Evolutionary conservation across 2,113 vertebrate species (phyloP), one percentile per base, ranked within the genome.

Genomic region (Conger conger): DNA sequence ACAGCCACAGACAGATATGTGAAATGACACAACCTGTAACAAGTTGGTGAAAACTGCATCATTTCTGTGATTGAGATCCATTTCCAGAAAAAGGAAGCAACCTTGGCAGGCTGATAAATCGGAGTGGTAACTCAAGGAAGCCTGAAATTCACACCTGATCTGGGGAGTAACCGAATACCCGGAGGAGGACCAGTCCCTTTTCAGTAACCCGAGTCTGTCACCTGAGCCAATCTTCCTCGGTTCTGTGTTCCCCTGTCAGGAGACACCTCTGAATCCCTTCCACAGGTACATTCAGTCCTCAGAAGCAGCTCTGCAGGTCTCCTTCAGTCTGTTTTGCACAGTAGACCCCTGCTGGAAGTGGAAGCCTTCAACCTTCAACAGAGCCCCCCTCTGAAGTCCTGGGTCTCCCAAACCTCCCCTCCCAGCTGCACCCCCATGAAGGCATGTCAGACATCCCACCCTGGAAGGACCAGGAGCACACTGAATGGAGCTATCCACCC

Each of bases 391-490:
- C 36, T 20, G 80, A 84, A 40, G 54, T 40, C 36, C 76, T 60
- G 40, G 80, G 5, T 68, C 37, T 81, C 78, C 53, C 82, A 57
- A 45, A 76, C 84, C 38, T 68, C 76, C 42, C 40, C 84, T 40
- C 77, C 79, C 81, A 81, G 77, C 40, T 76, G 63, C 54, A 76
- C 84, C 60, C 90, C 86, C 80, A 90, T 89, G 89, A 86, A 88
- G 92, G 89, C 83, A 93, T 92, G 92, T 87, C 91, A 87, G 89
- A 89, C 88, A 81, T 73, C 60, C 85, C 63, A 37, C 81, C 88
- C 88, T 91, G 91, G 92, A 91, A 85, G 54, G 33, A 38, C 86
- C 90, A 91, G 86, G 88, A 90, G 37, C 88, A 87, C 37, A 86
- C 76, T 11, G 89, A 90, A 78, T 87, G 91, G 85, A 87, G 78